Evolutionary conservation across 2,113 vertebrate species (phyloP).

Genomic region (Chelonoidis abingdonii): DNA sequence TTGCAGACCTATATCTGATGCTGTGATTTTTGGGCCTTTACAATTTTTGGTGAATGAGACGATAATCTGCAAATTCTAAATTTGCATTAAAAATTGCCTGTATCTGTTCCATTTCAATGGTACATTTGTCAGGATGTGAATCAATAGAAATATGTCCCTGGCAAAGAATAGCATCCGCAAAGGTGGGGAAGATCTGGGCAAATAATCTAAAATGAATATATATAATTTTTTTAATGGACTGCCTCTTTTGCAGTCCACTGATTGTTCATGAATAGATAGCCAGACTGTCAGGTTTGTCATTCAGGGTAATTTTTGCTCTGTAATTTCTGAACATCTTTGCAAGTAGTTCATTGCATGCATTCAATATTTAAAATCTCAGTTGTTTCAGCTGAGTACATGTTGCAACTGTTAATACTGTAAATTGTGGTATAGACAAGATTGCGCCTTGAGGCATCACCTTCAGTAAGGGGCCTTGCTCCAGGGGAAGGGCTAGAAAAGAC

Average conservation of each 20-base stretch:
- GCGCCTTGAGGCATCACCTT: not conserved
- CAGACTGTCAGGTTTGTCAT: not conserved
- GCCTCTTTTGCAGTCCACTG: not conserved
- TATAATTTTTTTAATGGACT: not conserved
- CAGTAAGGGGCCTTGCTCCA: not conserved
- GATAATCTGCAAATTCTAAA: not conserved
- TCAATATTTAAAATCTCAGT: not conserved
- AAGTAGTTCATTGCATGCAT: fast-evolving
- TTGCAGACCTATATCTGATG: not conserved
- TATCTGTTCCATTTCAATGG: not conserved
- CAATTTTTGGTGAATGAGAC: not conserved
- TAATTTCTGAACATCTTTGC: not conserved
- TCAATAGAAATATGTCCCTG: not conserved
- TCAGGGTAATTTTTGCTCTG: not conserved
- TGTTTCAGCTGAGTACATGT: not conserved
- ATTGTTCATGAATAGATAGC: not conserved
- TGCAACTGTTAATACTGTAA: not conserved
- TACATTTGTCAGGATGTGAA: not conserved
- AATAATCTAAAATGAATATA: not conserved
- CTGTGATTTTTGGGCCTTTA: not conserved
- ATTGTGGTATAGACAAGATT: not conserved
- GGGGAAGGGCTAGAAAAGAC: not conserved
- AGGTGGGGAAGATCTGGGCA: fast-evolving
- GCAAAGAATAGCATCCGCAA: not conserved
- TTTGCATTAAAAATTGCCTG: not conserved